Conservation (phyloP, 1,140 invertebrate species). For the Macrotrachela quadricornifera region DNA sequence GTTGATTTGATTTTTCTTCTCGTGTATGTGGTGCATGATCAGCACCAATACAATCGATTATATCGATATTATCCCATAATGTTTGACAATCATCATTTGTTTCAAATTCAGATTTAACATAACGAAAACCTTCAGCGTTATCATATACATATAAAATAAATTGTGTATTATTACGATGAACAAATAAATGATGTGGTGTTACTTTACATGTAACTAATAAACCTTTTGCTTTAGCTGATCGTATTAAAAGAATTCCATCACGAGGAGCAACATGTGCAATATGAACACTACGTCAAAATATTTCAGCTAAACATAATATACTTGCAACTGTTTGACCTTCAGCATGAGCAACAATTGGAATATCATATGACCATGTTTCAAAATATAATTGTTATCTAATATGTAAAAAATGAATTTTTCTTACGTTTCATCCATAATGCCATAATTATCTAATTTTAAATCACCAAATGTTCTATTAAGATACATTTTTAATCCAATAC, state of each 20-base stretch:
- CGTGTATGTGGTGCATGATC: slow-evolving; percentile 46
- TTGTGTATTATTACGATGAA: slow-evolving; percentile 40
- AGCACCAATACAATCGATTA: slow-evolving; percentile 93
- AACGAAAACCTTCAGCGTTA: slow-evolving; percentile 32
- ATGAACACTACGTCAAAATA: slow-evolving; percentile 67
- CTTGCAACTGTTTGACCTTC: slow-evolving; percentile 79
- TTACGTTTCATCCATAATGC: slow-evolving; percentile 59
- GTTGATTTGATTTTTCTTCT: slow-evolving; percentile 2
- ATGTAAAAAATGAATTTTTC: background rate
- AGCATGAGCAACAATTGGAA: slow-evolving; percentile 80
- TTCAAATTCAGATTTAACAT: slow-evolving; percentile 63
- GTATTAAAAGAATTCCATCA: slow-evolving; percentile 46
- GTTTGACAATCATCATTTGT: slow-evolving; percentile 72
- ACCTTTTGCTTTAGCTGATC: slow-evolving; percentile 42
- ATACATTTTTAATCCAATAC: slow-evolving; percentile 89
- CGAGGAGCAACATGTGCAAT: slow-evolving; percentile 84
- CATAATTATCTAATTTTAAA: slow-evolving; percentile 57
- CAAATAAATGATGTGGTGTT: slow-evolving; percentile 86
- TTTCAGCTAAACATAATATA: slow-evolving; percentile 60
- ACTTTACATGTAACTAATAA: slow-evolving; percentile 76
- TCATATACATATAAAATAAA: slow-evolving; percentile 32
- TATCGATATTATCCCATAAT: slow-evolving; percentile 83
- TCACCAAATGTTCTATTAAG: slow-evolving; percentile 87
- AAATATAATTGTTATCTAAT: slow-evolving; percentile 44
- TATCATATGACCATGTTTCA: slow-evolving; percentile 65